Evolutionary conservation across 2,888 invertebrate genomes (phyloP).

Genomic region (Parnassius glacialis): DNA sequence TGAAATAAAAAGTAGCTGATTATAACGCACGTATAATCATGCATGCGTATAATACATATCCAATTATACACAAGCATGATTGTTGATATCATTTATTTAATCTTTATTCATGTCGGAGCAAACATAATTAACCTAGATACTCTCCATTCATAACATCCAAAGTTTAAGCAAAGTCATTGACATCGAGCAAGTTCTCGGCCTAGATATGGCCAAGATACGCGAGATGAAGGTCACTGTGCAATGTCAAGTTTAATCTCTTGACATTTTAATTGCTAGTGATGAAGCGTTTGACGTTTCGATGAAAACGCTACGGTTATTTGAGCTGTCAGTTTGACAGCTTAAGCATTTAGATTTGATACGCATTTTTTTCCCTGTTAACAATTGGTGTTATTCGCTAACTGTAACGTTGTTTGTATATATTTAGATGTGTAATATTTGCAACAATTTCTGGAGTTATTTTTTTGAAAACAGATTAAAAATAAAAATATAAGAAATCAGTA

Average conservation of each 20-base stretch:
- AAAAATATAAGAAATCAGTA: no score
- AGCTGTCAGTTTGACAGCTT: conserved; percentile 22
- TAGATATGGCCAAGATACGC: conserved; percentile 14
- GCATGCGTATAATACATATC: no score
- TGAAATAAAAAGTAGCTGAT: no score
- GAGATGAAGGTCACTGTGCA: conserved; percentile 23
- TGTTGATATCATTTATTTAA: background rate
- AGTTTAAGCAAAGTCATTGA: conserved; percentile 23
- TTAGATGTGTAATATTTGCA: no score
- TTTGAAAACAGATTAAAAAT: no score
- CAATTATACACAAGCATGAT: no score
- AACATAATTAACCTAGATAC: conserved; percentile 16
- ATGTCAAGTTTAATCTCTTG: conserved; percentile 25
- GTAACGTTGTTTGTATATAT: background rate
- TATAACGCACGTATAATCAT: no score
- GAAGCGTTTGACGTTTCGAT: conserved; percentile 18
- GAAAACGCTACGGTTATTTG: conserved; percentile 22
- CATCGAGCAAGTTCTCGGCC: conserved; percentile 14
- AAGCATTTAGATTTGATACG: conserved; percentile 5
- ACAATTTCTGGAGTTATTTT: no score
- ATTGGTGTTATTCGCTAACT: conserved; percentile 7
- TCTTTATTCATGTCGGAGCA: background rate
- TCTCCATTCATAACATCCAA: conserved; percentile 18
- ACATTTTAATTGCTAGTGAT: conserved; percentile 24
- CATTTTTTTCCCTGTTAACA: conserved; percentile 12